Evolutionary conservation across 2,113 vertebrate species (phyloP).

Genomic region (Nesoenas mayeri): DNA sequence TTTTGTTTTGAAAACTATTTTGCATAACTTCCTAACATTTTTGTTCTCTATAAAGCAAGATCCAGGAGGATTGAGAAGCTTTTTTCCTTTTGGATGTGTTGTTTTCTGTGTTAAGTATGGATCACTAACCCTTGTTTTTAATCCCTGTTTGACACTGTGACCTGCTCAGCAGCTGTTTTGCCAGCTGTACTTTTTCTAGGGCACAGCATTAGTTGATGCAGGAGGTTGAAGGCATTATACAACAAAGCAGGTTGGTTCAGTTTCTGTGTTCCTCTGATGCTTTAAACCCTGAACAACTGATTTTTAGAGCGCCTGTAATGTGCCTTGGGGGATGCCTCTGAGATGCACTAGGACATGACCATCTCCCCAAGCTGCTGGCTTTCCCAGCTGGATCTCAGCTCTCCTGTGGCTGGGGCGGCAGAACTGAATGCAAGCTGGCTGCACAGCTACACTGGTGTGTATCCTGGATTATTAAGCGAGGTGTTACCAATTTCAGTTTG

Average conservation of each 20-base stretch:
- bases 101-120: constrained; percentile 56
- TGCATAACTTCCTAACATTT: constrained; percentile 52
- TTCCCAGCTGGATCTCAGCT: neutral
- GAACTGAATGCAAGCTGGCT: neutral
- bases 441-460: neutral
- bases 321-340: neutral
- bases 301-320: neutral
- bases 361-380: neutral
- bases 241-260: neutral
- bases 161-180: constrained; percentile 44
- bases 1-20: constrained; percentile 18
- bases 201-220: constrained; percentile 7
- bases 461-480: neutral
- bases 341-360: neutral
- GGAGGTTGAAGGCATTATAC: neutral
- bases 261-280: neutral
- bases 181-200: constrained; percentile 43
- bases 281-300: neutral
- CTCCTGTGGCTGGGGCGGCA: neutral
- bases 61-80: neutral
- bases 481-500: neutral
- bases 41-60: constrained; percentile 24
- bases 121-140: constrained; percentile 58
- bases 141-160: constrained; percentile 47
- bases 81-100: neutral